Evolutionary conservation across 2,888 invertebrate genomes (phyloP), one percentile per base, ranked within the genome.

Genomic region (Xestobium rufovillosum): DNA sequence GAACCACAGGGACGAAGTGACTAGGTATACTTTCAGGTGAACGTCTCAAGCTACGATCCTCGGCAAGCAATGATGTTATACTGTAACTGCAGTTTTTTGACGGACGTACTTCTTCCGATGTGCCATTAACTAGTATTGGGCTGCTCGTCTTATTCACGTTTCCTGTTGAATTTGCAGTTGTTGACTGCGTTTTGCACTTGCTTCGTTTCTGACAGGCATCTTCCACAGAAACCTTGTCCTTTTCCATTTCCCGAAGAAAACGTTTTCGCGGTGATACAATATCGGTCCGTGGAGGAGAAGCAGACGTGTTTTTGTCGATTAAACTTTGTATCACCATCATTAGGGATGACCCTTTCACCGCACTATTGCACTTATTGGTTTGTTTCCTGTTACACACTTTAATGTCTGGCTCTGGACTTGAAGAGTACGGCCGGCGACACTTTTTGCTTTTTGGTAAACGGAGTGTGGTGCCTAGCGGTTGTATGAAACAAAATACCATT

Each of bases 201-300:
- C 23, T 19, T 6, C 23, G 23, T 19, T 19, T 19, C 51, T 49
- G 10, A 56, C 47, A 16, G 56, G 53, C 6, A n/a, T 60, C 60
- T 27, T 58, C 58, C 6, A 48, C 42, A 30, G 40, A 44, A 27
- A 50, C 36, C 42, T 52, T 56, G 38, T 65, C 63, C 36, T 59
- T 59, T 44, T 88, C 88, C 57, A 88, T 72, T 62, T 88, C 87
- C 36, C 86, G 75, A 43, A 88, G 68, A 42, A 64, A 87, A 50
- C 88, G 75, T 60, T 88, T 88, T 26, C 88, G 73, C 32, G 88
- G 88, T 41, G 87, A 87, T n/a, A n/a, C n/a, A n/a, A n/a, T n/a
- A n/a, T n/a, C n/a, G n/a, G n/a, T n/a, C n/a, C n/a, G 53, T 13
- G 61, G 56, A 10, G 62, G 55, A 4, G 60, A 56, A 34, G 57